Evolutionary conservation across 2,113 vertebrate species (phyloP).

Genomic region (Dipodomys ordii): DNA sequence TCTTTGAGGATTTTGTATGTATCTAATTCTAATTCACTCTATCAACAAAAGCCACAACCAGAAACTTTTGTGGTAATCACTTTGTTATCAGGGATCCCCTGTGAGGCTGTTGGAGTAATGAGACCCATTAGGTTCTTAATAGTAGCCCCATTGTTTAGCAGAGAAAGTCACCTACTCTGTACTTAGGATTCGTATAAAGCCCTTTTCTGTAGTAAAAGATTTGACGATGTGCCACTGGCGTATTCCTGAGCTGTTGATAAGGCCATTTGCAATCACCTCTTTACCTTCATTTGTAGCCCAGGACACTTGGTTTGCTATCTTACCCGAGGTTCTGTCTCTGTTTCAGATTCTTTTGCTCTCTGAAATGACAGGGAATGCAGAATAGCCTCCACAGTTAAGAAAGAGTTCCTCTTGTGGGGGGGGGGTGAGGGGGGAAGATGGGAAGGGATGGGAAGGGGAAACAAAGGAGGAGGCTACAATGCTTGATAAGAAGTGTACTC

Average conservation of each 20-base stretch:
- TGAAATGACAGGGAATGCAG: background rate
- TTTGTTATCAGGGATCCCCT: background rate
- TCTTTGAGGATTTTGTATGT: background rate
- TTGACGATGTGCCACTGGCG: background rate
- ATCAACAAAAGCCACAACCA: background rate
- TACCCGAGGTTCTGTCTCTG: background rate
- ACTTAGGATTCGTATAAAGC: background rate
- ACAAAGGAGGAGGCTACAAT: no score
- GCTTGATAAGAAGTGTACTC: no score
- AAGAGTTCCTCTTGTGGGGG: no score
- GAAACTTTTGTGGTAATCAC: background rate
- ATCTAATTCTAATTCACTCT: background rate
- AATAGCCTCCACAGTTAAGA: background rate
- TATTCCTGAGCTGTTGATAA: background rate
- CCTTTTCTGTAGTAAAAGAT: background rate
- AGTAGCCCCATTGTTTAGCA: background rate
- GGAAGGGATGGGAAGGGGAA: no score
- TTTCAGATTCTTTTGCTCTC: slow-evolving; percentile 17
- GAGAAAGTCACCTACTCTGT: background rate
- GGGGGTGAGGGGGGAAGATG: no score
- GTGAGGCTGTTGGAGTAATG: background rate
- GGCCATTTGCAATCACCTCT: background rate
- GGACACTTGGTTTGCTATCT: background rate
- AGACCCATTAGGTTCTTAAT: background rate
- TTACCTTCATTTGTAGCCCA: background rate